A percentile compares a stretch with the other conserved stretches of the same genome.
Evolutionary conservation across 2,797 vertebrate genomes (phyloP).

Genomic region (Emys orbicularis): DNA sequence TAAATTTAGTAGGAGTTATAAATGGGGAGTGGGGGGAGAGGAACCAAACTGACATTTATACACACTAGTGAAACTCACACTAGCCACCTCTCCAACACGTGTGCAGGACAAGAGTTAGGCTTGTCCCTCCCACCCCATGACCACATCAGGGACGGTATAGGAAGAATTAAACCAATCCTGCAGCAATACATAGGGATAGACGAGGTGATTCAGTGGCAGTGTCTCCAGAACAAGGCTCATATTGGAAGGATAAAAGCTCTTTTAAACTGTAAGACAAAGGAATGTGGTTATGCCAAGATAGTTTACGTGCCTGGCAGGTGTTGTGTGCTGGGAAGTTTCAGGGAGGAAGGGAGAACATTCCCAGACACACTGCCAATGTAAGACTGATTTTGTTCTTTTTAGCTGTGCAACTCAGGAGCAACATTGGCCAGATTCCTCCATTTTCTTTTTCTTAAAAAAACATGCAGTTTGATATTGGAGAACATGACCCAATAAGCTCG

Average conservation of each 20-base stretch:
- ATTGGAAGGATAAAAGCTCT: not conserved
- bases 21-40: not conserved
- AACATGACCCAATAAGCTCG: not conserved
- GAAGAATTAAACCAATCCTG: not conserved
- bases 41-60: not conserved
- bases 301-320: not conserved
- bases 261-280: not conserved
- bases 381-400: not conserved
- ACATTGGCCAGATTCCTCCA: not conserved
- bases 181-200: not conserved
- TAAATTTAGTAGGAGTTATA: not conserved
- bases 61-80: rapidly evolving
- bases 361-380: not conserved
- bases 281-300: not conserved
- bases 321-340: not conserved
- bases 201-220: not conserved
- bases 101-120: not conserved
- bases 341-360: not conserved
- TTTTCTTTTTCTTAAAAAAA: not conserved
- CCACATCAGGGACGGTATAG: not conserved
- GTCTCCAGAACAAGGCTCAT: not conserved
- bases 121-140: not conserved
- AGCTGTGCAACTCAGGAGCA: not conserved
- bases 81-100: not conserved
- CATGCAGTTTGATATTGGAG: not conserved